Base-by-base conservation (phyloP, 2,888 invertebrate species). In the Sminthurinus aureus region DNA sequence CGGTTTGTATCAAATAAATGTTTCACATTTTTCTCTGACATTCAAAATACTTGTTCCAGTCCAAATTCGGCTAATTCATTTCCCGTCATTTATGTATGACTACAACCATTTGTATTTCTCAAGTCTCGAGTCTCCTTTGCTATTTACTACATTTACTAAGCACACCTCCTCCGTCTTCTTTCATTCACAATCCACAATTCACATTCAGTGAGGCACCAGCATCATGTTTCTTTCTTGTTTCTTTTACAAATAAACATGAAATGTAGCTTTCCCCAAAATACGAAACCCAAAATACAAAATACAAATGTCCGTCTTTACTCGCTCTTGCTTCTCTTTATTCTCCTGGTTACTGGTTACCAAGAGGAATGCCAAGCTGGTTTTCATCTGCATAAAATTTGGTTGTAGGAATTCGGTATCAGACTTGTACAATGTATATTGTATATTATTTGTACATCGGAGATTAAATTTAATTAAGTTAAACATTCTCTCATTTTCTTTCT, bases 11-110 rank as follows among this genome's bases (percentile, higher is more conserved):
- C 24, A 26, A 71, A 71, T 71, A 71, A 71, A 71, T 71, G 71
- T 26, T 71, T 22, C 71, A 71, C 71, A 71, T 71, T 71, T 71
- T 71, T 71, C 71, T 71, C 71, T 71, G 71, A 71, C 71, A 71
- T 13, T 24, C 6, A 24, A 15, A 24, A 71, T 22, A 71, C 71
- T 71, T 71, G 71, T 24, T 71, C 71, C 24, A 71, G 71, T 71
- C 71, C 24, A 71, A 71, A 71, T 24, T 24, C 15, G 22, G 67
- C 67, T 69, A 69, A 69, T 69, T 69, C 22, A 69, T 69, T 69
- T 69, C 22, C 13, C n/a, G 20, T 69, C 67, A 58, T 69, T 69
- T 69, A 69, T 69, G n/a, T 69, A 71, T 71, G 58, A 58, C 58
- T 58, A 58, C 58, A 18, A 58, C 13, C 58, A 18, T 58, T 58